Evolutionary conservation across 1,140 invertebrate species (phyloP).

Genomic region (Aphaenogaster floridana): DNA sequence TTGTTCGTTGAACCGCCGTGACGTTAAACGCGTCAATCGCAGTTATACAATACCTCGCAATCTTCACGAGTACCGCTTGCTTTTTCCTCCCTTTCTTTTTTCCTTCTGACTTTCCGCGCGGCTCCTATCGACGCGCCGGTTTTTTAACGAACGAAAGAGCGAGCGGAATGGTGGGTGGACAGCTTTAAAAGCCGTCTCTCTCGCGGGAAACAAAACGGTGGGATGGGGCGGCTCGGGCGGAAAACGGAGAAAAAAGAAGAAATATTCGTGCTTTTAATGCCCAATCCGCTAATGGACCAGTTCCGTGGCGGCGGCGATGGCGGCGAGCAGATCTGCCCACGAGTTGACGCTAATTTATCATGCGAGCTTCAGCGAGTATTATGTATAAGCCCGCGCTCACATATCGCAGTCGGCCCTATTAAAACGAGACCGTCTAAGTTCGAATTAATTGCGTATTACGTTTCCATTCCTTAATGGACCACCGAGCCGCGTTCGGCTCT

Average conservation of each 20-base stretch:
- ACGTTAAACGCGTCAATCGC: background rate
- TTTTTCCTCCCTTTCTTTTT: background rate
- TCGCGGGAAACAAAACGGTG: slow-evolving; percentile 36
- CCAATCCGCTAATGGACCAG: slow-evolving; percentile 61
- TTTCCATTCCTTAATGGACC: slow-evolving; percentile 50
- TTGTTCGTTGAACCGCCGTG: slow-evolving; percentile 3
- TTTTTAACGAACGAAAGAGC: slow-evolving; percentile 33
- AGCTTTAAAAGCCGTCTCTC: slow-evolving; percentile 43
- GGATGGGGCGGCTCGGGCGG: background rate
- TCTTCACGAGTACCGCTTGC: background rate
- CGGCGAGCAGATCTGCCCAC: slow-evolving; percentile 31
- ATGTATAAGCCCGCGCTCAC: background rate
- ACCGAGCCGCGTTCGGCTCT: background rate
- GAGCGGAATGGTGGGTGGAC: background rate
- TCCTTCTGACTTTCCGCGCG: background rate
- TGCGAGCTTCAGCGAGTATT: slow-evolving; percentile 41
- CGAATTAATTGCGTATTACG: slow-evolving; percentile 37
- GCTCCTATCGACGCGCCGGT: slow-evolving; percentile 17
- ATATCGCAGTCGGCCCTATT: slow-evolving; percentile 21
- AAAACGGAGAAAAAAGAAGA: slow-evolving; percentile 16
- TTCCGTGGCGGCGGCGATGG: slow-evolving; percentile 13
- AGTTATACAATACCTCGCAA: slow-evolving; percentile 18
- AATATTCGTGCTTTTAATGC: slow-evolving; percentile 59
- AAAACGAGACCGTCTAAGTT: slow-evolving; percentile 34
- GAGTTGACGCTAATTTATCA: slow-evolving; percentile 66